phyloP scores from a whole-genome alignment of 1,140 invertebrate genomes.

The Lasaia peninsularis region DNA sequence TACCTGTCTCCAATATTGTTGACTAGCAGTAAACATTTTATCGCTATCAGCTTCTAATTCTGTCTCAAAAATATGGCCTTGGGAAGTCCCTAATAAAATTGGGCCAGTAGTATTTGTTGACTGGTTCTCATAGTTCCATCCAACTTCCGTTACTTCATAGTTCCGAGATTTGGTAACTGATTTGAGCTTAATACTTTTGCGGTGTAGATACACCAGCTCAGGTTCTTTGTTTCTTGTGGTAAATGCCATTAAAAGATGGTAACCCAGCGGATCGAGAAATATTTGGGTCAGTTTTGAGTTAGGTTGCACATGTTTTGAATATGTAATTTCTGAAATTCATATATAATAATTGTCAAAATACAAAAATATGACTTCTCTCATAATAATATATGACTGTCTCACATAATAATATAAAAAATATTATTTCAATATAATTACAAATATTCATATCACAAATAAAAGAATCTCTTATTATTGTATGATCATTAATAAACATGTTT shows the following conservation, averaged over 20 bases:
- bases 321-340: conserved; percentile 56
- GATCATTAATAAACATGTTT: too few relatives aligned
- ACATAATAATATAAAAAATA: too few relatives aligned
- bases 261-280: conserved; percentile 92
- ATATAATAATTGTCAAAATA: conserved; percentile 2
- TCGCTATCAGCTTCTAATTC: conserved; percentile 89
- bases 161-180: conserved; percentile 83
- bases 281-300: conserved; percentile 83
- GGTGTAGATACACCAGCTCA: conserved; percentile 89
- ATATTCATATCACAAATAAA: too few relatives aligned
- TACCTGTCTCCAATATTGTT: conserved; percentile 94
- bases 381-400: too few relatives aligned
- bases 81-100: conserved; percentile 93
- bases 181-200: conserved; percentile 73
- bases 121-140: conserved; percentile 89
- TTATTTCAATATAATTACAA: too few relatives aligned
- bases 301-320: conserved; percentile 79
- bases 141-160: conserved; percentile 93
- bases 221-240: conserved; percentile 80
- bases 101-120: conserved; percentile 85
- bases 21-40: conserved; percentile 87
- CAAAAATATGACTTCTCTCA: too few relatives aligned
- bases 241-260: conserved; percentile 89
- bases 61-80: conserved; percentile 94
- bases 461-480: too few relatives aligned